Conservation (phyloP, 2,113 vertebrate genomes). For the human (Homo sapiens) region GRCh38 chr17:21262001-21262500, state of each 20-base stretch:
- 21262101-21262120: background rate
- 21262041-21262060: background rate
- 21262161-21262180: background rate
- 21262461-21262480: background rate
- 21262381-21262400: background rate
- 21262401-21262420: background rate
- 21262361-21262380: background rate
- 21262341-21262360: background rate
- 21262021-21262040: too few relatives aligned
- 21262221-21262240: background rate
- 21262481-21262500: background rate
- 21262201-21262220: too few relatives aligned
- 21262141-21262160: background rate
- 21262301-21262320: background rate
- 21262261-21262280: background rate
- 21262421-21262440: too few relatives aligned
- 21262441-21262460: background rate
- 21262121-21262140: background rate
- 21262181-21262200: background rate
- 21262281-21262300: background rate
- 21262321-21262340: background rate
- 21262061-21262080: background rate
- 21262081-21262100: background rate
- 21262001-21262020: too few relatives aligned
- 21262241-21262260: background rate